These are phyloP conservation scores for Melanchra persicariae DNA, from an alignment of 2,888 invertebrate species.

Conservation along the genomic window DNA sequence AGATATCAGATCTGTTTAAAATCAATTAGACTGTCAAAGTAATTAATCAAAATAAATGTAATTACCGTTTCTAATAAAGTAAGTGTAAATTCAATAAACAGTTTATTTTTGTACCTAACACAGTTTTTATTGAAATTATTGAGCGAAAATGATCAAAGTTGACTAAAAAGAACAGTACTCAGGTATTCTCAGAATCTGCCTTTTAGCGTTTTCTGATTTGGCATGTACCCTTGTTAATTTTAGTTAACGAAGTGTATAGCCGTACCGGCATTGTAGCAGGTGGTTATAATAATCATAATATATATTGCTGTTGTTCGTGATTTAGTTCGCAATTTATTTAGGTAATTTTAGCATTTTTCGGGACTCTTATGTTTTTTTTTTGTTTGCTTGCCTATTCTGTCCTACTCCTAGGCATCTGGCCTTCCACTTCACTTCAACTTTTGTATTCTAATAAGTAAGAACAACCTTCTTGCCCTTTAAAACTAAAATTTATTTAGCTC, in stretches of 20 bases:
- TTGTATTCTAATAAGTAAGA: too few species aligned
- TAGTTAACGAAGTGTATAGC: constrained; percentile 49
- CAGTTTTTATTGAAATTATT: constrained; percentile 16
- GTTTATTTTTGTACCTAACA: neutral
- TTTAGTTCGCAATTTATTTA: neutral
- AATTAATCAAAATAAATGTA: constrained; percentile 2
- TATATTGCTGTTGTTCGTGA: neutral
- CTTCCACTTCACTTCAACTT: too few species aligned
- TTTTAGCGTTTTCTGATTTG: constrained; percentile 29
- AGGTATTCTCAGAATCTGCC: constrained; percentile 27
- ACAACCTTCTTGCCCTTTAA: too few species aligned
- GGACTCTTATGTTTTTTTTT: too few species aligned
- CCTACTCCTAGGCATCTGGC: too few species aligned
- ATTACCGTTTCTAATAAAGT: neutral
- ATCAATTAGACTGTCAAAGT: neutral
- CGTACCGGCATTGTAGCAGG: constrained; percentile 7
- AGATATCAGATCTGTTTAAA: too few species aligned
- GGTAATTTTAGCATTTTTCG: neutral
- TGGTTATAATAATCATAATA: neutral
- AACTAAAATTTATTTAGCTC: too few species aligned
- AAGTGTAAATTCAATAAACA: constrained; percentile 12
- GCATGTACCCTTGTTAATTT: constrained; percentile 53
- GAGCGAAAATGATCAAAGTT: neutral
- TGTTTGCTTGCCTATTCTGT: too few species aligned
- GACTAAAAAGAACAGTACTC: constrained; percentile 18